Conservation (phyloP, 2,888 invertebrate genomes). For the Bombylius major region DNA sequence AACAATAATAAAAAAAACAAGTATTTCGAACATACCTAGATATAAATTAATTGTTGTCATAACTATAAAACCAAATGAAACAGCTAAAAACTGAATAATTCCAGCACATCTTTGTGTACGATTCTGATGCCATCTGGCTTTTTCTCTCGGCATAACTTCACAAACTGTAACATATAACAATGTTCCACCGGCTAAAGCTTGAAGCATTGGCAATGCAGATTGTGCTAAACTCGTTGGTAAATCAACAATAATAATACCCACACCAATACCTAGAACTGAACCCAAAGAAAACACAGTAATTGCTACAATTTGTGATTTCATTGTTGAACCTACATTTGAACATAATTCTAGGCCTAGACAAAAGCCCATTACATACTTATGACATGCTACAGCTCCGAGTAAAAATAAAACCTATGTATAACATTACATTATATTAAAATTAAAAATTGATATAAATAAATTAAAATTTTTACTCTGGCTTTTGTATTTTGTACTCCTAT, state of each 20-base stretch:
- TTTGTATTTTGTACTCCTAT: constrained; percentile 60
- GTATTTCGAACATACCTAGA: no score
- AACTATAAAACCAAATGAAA: constrained; percentile 45
- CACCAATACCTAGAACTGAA: constrained; percentile 52
- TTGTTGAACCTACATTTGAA: constrained; percentile 34
- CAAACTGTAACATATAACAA: constrained; percentile 64
- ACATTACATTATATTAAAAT: constrained; percentile 11
- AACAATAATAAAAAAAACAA: no score
- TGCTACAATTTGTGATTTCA: constrained; percentile 41
- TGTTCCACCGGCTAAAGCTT: constrained; percentile 64
- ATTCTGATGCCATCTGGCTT: constrained; percentile 57
- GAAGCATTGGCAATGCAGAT: constrained; percentile 45
- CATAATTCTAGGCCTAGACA: constrained; percentile 65
- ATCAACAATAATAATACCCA: constrained; percentile 49
- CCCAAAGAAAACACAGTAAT: constrained; percentile 54
- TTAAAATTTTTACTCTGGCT: constrained; percentile 40
- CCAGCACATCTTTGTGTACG: constrained; percentile 44
- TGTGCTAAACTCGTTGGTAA: constrained; percentile 35
- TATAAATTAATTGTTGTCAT: constrained; percentile 48
- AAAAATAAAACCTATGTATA: constrained; percentile 48
- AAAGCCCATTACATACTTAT: constrained; percentile 71
- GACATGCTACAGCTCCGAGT: constrained; percentile 58
- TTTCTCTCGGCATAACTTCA: constrained; percentile 63
- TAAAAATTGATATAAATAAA: not conserved
- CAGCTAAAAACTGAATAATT: constrained; percentile 47